Conservation (phyloP, 2,888 invertebrate genomes). For the Abrostola tripartita region DNA sequence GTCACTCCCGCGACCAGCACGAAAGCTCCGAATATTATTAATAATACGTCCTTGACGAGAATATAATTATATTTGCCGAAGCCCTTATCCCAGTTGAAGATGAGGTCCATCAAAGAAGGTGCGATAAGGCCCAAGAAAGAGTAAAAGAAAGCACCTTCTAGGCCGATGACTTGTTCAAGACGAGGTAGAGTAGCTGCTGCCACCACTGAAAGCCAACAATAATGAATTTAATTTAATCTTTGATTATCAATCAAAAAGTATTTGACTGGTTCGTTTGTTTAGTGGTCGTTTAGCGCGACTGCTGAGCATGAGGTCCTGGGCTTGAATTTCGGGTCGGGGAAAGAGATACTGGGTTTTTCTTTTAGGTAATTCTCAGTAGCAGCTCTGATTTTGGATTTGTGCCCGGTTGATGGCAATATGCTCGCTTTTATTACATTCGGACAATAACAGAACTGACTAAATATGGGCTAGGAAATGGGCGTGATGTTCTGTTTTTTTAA, state of each 20-base stretch:
- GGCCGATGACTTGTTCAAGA: conserved; percentile 83
- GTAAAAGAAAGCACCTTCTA: conserved; percentile 89
- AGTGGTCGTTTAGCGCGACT: no score
- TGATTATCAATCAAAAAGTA: background rate
- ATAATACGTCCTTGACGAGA: conserved; percentile 90
- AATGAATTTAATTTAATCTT: conserved; percentile 2
- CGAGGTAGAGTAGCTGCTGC: conserved; percentile 80
- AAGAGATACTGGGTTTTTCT: no score
- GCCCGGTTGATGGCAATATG: no score
- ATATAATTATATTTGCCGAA: conserved; percentile 91
- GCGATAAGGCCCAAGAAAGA: conserved; percentile 92
- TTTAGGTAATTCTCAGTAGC: no score
- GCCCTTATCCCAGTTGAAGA: conserved; percentile 91
- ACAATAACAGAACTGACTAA: background rate
- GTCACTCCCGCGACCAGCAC: conserved; percentile 91
- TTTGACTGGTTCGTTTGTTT: no score
- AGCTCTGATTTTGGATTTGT: no score
- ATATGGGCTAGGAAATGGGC: background rate
- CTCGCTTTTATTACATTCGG: no score
- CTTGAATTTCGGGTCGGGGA: no score
- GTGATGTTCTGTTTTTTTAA: no score
- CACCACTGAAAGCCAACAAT: conserved; percentile 68
- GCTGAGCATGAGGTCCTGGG: no score
- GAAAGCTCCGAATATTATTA: conserved; percentile 89
- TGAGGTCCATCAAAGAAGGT: conserved; percentile 92